phyloP scores from a whole-genome alignment of 2,888 invertebrate species.

The Drosophila nr. perissopoda region DNA sequence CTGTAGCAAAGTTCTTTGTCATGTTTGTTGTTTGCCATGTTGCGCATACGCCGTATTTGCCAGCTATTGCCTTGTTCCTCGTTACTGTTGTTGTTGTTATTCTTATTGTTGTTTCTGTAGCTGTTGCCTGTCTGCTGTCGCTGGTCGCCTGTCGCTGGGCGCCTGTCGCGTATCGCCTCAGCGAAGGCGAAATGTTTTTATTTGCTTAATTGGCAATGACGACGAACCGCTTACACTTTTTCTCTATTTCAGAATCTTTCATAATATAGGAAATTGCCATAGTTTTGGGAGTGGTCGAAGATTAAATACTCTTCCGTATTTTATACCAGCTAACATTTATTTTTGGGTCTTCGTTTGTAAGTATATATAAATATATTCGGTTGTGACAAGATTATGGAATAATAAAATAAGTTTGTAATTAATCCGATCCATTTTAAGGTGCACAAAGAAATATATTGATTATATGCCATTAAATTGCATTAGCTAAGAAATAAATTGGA shows the following conservation, averaged over 20 bases:
- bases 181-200: constrained; percentile 61
- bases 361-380: background rate
- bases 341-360: background rate
- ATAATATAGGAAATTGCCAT: background rate
- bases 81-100: background rate
- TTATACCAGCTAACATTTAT: background rate
- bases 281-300: background rate
- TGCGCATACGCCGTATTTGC: constrained; percentile 54
- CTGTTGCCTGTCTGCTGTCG: constrained; percentile 32
- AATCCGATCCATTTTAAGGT: background rate
- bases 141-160: too few relatives aligned
- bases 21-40: constrained; percentile 53
- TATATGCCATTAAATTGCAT: background rate
- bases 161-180: constrained; percentile 28
- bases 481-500: background rate
- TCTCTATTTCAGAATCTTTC: background rate
- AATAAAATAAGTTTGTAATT: background rate
- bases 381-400: background rate
- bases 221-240: constrained; percentile 19
- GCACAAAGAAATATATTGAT: too few relatives aligned
- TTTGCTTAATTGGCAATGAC: constrained; percentile 65
- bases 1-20: constrained; percentile 61
- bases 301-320: background rate
- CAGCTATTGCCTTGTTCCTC: constrained; percentile 21
- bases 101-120: background rate